Base-by-base conservation (phyloP, 92 coral and sea anemone genomes). In the Bergia puertoricense region DNA sequence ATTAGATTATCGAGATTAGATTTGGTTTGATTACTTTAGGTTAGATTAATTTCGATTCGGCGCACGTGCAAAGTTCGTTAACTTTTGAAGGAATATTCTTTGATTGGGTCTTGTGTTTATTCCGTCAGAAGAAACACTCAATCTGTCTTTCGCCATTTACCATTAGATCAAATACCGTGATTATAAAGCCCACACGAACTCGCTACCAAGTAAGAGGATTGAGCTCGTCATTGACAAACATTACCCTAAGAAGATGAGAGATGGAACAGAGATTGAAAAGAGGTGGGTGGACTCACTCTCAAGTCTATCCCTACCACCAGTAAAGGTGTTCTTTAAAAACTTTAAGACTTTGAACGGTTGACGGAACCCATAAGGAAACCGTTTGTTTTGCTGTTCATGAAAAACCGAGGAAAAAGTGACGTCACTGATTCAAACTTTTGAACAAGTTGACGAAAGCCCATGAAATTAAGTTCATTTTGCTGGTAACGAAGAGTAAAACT, bases 161-260 rank as follows among this genome's bases (percentile, higher is more conserved):
- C 43, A 38, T 67, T 85, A 95, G 98, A 93, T 95, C 80, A 84
- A 88, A 14, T 95, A 95, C 73, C 92, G 98, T 15, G 98, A 95
- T 82, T 95, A 95, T 88, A 90, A 91, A 81, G 96, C 98, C 11
- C 98, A 95, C 85, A 93, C 94, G n/a, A 95, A 95, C 86, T 95
- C 98, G 11, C 81, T 95, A 14, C 98, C 98, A 41, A 91, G 98
- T 84, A 95, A 93, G 86, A 88, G 98, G 88, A 92, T 95, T 37
- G 96, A 93, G 81, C 81, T 79, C 4, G 98, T 95, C 5, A 95
- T 95, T 54, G 81, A 92, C 15, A 86, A 90, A 76, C 88, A 93
- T 72, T 95, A 90, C 80, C 94, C 96, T 9, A 95, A 93, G 89
- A 88, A 89, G 71, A 38, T 95, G 66, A 90, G 89, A 51, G 98